These are phyloP conservation scores for Carollia perspicillata DNA, from an alignment of 2,113 vertebrate genomes.

Conservation along the genomic window DNA sequence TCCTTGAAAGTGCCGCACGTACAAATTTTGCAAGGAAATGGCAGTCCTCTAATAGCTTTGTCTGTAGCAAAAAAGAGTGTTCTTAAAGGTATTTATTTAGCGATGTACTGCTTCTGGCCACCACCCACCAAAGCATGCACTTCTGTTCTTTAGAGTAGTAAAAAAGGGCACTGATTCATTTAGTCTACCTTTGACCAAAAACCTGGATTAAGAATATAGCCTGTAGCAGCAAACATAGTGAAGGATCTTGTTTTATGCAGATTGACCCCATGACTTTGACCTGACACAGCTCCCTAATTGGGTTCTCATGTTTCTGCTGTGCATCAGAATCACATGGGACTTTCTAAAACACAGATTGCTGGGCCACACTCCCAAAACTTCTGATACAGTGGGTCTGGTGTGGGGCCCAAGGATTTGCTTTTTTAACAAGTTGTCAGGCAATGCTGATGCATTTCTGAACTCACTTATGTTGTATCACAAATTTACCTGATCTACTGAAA, in stretches of 20 bases:
- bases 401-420: neutral
- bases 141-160: neutral
- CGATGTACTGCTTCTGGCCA: neutral
- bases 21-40: neutral
- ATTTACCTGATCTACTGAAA: neutral
- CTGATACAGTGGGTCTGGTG: neutral
- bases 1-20: neutral
- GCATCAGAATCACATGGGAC: neutral
- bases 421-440: neutral
- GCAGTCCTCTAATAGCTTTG: neutral
- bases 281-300: neutral
- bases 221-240: neutral
- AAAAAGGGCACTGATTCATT: neutral
- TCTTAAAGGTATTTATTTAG: slow-evolving; percentile 38
- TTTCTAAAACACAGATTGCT: neutral
- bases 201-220: neutral
- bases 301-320: neutral
- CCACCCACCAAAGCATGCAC: neutral
- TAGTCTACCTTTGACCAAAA: neutral
- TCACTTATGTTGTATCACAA: neutral
- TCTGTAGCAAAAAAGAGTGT: neutral
- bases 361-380: neutral
- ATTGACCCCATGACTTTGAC: neutral
- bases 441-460: neutral
- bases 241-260: neutral